Evolutionary conservation across 2,888 invertebrate species (phyloP), one percentile per base, ranked within the genome.

Genomic region (Zootermopsis nevadensis): DNA sequence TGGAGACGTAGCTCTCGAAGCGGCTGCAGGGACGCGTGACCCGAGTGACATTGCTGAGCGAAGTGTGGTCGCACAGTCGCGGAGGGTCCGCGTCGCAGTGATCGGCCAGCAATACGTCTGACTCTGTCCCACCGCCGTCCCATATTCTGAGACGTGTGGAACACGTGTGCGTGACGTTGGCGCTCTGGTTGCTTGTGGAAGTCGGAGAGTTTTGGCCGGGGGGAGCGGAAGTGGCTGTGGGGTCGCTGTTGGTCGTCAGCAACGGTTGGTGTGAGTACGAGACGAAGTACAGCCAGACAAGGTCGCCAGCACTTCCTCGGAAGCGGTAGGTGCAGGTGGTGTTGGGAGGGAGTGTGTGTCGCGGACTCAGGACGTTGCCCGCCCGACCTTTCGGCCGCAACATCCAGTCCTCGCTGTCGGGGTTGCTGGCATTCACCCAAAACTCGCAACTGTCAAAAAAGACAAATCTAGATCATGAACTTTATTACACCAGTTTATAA

Each of bases 291-390:
- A 97, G 91, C 97, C 97, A 97, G 83, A 97, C 94, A 85, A 95
- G 92, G 89, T 96, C 96, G 80, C 94, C 93, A 12, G 94, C 92
- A 85, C 94, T 93, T 42, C 96, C 97, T 88, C 94, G 93, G 89
- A 97, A 96, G 86, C 93, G 94, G 93, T 96, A 97, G 42, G 94
- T 95, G 91, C 97, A 97, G 74, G 96, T 96, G 83, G 96, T 95
- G 88, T 95, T 95, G 1, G 96, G 96, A 30, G 97, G 95, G 86
- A 97, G 91, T 77, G 96, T 95, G 90, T 97, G 97, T 80, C 95
- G 92, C 0, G 96, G 96, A 86, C 96, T 95, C 77, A 95, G 91
- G 80, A 97, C 90, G 33, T 93, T 91, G 4, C 96, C 96, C 87
- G 94, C 93, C 66, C 96, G 91, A 76, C 94, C 95, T 88, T 89